Evolutionary conservation across 2,113 vertebrate genomes (phyloP).

Genomic region (Mustelus asterias): DNA sequence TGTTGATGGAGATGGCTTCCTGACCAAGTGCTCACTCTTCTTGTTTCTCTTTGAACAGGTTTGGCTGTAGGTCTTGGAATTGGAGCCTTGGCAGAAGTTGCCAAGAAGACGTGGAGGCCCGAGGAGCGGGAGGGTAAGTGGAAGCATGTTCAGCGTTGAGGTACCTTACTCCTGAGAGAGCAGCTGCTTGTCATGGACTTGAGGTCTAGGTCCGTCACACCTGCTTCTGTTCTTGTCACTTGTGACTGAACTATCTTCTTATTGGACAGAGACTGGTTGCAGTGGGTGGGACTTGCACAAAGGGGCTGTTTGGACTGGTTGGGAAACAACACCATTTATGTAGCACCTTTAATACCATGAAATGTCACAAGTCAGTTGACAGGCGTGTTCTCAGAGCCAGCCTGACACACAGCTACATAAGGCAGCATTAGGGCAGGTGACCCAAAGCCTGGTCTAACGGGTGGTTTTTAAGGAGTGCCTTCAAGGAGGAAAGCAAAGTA

Average conservation of each 20-base stretch:
- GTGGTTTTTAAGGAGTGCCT: not conserved
- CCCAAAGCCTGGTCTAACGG: not conserved
- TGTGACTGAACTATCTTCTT: not conserved
- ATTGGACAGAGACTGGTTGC: not conserved
- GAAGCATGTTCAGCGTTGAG: not conserved
- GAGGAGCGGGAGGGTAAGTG: slow-evolving; percentile 68
- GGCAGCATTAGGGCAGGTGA: too few species aligned
- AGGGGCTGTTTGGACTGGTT: not conserved
- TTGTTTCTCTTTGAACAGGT: slow-evolving; percentile 57
- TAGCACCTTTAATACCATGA: not conserved
- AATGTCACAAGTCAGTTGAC: too few species aligned
- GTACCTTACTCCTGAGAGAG: not conserved
- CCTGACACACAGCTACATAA: not conserved
- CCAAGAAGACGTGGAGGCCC: slow-evolving; percentile 82
- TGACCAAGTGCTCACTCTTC: not conserved
- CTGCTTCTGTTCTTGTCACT: not conserved
- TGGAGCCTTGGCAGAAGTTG: slow-evolving; percentile 87
- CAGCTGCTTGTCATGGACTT: not conserved
- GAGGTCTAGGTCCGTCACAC: not conserved
- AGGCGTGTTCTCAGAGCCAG: not conserved
- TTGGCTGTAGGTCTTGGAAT: slow-evolving; percentile 88
- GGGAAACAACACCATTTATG: not conserved
- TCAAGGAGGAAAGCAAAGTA: not conserved
- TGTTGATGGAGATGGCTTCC: not conserved
- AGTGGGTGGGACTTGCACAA: not conserved